Percentiles rank a stretch among this genome's conserved stretches.
These are phyloP conservation scores for Heterodera schachtii DNA, from an alignment of 1,140 invertebrate species.

Conservation along the genomic window DNA sequence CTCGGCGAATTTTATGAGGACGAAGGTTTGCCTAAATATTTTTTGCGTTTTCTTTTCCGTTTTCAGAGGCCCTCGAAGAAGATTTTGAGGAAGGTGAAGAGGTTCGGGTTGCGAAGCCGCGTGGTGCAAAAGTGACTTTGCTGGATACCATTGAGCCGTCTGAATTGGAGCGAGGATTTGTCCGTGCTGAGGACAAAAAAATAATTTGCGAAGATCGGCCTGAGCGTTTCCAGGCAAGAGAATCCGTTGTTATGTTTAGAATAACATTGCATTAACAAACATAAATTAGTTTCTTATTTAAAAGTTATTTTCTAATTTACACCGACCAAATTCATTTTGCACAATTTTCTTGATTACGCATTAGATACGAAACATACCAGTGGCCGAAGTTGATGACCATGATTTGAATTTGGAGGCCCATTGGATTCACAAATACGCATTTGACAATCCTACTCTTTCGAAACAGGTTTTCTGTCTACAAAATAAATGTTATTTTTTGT, in stretches of 20 bases:
- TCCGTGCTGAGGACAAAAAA: slow-evolving; percentile 90
- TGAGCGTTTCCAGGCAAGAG: slow-evolving; percentile 67
- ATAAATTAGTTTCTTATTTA: too few species aligned
- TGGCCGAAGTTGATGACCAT: slow-evolving; percentile 74
- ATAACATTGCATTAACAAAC: too few species aligned
- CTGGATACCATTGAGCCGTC: slow-evolving; percentile 83
- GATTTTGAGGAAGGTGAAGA: slow-evolving; percentile 42
- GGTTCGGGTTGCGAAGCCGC: slow-evolving; percentile 55
- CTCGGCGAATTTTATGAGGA: slow-evolving; percentile 44
- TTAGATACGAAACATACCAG: slow-evolving; percentile 84
- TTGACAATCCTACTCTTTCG: slow-evolving; percentile 69
- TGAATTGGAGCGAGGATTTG: slow-evolving; percentile 91
- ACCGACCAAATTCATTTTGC: too few species aligned
- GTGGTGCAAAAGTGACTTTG: slow-evolving; percentile 74
- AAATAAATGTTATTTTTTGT: neutral
- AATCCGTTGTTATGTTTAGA: too few species aligned
- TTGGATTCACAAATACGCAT: slow-evolving; percentile 95
- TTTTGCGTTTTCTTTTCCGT: slow-evolving; percentile 12
- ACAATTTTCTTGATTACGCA: slow-evolving; percentile 67
- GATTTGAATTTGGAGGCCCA: slow-evolving; percentile 91
- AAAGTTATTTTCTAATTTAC: too few species aligned
- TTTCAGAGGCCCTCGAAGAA: slow-evolving; percentile 39
- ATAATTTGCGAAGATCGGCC: slow-evolving; percentile 70
- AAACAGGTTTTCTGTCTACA: slow-evolving; percentile 28
- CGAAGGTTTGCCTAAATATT: slow-evolving; percentile 29